phyloP scores from a whole-genome alignment of 2,113 vertebrate species.

The Catharus fuscescens region DNA sequence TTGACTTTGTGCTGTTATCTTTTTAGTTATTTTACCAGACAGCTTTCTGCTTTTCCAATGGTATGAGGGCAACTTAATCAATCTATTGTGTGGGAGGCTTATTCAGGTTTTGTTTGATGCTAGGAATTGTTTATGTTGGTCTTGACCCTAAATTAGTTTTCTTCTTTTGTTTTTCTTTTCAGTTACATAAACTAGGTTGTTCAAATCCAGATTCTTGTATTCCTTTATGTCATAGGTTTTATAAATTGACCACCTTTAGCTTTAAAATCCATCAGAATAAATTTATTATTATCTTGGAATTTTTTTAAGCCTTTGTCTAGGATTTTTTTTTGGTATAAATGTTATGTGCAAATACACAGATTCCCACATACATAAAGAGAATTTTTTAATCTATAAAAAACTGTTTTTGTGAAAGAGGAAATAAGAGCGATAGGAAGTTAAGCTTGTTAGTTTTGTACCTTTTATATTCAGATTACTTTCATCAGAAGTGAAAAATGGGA shows the following conservation, averaged over 20 bases:
- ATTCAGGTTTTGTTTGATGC: neutral
- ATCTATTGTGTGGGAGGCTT: rapidly evolving
- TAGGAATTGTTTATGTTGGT: neutral
- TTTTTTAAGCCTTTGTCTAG: neutral
- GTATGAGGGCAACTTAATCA: neutral
- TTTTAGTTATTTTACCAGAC: neutral
- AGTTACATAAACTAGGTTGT: neutral
- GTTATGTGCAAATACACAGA: neutral
- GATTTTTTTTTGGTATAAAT: neutral
- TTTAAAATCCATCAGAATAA: neutral
- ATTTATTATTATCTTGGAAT: neutral
- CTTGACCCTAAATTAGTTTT: neutral
- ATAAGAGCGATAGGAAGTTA: neutral
- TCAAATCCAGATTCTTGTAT: neutral
- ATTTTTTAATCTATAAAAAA: neutral
- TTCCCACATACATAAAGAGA: neutral
- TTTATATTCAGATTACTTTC: neutral
- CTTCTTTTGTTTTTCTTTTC: neutral
- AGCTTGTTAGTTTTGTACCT: neutral
- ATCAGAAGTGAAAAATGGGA: neutral
- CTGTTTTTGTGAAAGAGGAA: neutral
- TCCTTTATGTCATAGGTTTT: neutral
- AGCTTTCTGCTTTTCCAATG: neutral
- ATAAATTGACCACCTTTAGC: neutral
- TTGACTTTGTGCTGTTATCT: neutral